Base-by-base conservation (phyloP, 2,797 vertebrate genomes). In the Chelonia mydas region DNA sequence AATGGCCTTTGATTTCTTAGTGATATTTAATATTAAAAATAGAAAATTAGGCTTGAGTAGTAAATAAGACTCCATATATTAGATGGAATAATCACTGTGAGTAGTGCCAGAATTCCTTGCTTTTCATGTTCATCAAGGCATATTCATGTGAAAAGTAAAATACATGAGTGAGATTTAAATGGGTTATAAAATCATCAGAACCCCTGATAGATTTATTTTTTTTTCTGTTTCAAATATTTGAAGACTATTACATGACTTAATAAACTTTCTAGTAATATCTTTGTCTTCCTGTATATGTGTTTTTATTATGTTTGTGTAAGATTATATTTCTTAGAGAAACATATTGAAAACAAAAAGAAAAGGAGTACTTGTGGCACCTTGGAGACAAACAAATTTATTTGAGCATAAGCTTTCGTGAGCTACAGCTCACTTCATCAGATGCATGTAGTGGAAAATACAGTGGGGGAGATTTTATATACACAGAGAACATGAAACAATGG, bases 231-330 rank as follows among this genome's bases (percentile, higher is more conserved):
- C 55, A 76, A 0, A 0, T 79, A 3, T 89, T 86, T 93, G 81
- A 87, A 74, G 23, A 51, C 78, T 68, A 17, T 55, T 87, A 65
- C 90, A 90, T 47, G 53, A 83, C 21, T 59, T n/a, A 50, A 47
- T 33, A 87, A 82, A 27, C 83, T 84, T 65, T 45, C 37, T 49
- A 54, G n/a, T 9, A 47, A 19, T 76, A 76, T 89, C 15, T 21
- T 89, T 59, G 19, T 89, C 25, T 15, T 55, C 55, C n/a, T 47
- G 27, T 76, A 50, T 79, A 16, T 80, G 57, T 25, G 55, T 92
- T 94, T 87, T 47, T 80, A 94, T 37, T 77, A 89, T 53, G 45
- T 61, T 57, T 87, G 90, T 94, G 77, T 45, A 85, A 28, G 84
- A 84, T 81, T 28, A 47, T 5, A 0, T 41, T 53, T 65, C 50